Percentiles rank a stretch among this genome's conserved stretches.
Evolutionary conservation across 2,888 invertebrate species (phyloP).

Genomic region (Entomobrya multifasciata): DNA sequence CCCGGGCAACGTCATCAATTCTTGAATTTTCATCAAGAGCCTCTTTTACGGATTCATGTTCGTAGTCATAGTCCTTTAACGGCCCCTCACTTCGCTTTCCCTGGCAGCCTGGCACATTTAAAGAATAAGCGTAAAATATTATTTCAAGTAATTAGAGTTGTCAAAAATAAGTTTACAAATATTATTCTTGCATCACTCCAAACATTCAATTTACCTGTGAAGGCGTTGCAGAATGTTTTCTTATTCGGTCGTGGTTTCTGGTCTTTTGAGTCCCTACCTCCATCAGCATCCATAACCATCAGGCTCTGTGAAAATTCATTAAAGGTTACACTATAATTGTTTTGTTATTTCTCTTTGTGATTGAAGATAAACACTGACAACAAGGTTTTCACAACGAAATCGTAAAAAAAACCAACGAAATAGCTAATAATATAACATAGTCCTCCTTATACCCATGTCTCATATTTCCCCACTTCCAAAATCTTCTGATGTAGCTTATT

Average conservation of each 20-base stretch:
- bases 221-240: conserved; percentile 93
- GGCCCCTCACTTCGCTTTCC: conserved; percentile 71
- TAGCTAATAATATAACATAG: too few relatives aligned
- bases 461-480: too few relatives aligned
- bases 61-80: conserved; percentile 72
- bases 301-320: conserved; percentile 71
- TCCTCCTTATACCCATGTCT: too few relatives aligned
- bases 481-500: too few relatives aligned
- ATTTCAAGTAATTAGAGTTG: too few relatives aligned
- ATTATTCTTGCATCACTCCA: too few relatives aligned
- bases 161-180: too few relatives aligned
- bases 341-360: too few relatives aligned
- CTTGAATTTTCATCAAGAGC: conserved; percentile 61
- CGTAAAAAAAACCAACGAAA: too few relatives aligned
- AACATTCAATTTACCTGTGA: conserved; percentile 86
- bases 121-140: neutral
- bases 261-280: conserved; percentile 69
- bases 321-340: neutral
- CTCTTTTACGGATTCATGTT: conserved; percentile 58
- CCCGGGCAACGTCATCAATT: conserved; percentile 88
- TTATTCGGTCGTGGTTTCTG: conserved; percentile 82
- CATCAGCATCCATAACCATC: conserved; percentile 73
- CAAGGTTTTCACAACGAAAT: too few relatives aligned
- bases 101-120: conserved; percentile 69
- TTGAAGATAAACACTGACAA: too few relatives aligned